Evolutionary conservation across 2,888 invertebrate genomes (phyloP).

Genomic region (Andrena camellia): DNA sequence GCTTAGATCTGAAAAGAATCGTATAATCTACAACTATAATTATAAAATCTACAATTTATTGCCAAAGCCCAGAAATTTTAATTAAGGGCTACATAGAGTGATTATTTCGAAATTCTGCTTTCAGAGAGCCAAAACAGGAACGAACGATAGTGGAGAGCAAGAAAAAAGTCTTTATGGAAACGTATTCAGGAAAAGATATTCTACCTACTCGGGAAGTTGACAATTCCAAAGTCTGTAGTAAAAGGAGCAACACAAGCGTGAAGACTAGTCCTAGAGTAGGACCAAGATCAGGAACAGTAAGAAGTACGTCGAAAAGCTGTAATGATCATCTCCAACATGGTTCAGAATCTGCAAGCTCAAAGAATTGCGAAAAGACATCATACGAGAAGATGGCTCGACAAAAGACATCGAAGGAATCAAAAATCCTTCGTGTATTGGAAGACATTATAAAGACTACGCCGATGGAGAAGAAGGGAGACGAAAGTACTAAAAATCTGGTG

Average conservation of each 20-base stretch:
- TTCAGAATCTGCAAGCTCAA: not conserved
- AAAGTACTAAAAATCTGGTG: not conserved
- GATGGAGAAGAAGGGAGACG: not conserved
- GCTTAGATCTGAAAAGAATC: too few relatives aligned
- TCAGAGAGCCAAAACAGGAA: constrained; percentile 35
- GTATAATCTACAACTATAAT: too few relatives aligned
- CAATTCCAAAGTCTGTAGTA: not conserved
- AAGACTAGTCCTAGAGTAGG: not conserved
- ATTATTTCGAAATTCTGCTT: not conserved
- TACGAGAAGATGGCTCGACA: not conserved
- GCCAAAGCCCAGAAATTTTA: too few relatives aligned
- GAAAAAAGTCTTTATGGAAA: constrained; percentile 9
- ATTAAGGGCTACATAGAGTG: not conserved
- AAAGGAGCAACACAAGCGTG: constrained; percentile 11
- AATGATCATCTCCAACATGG: not conserved
- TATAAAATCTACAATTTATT: too few relatives aligned
- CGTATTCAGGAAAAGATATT: not conserved
- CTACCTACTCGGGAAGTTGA: not conserved
- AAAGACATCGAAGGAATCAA: not conserved
- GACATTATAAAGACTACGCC: constrained; percentile 3
- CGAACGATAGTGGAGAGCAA: not conserved
- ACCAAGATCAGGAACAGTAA: not conserved
- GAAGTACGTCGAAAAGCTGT: not conserved
- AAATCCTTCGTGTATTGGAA: not conserved
- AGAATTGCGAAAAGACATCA: not conserved